phyloP scores from a whole-genome alignment of 2,888 invertebrate genomes.

The Pristionchus exspectatus region DNA sequence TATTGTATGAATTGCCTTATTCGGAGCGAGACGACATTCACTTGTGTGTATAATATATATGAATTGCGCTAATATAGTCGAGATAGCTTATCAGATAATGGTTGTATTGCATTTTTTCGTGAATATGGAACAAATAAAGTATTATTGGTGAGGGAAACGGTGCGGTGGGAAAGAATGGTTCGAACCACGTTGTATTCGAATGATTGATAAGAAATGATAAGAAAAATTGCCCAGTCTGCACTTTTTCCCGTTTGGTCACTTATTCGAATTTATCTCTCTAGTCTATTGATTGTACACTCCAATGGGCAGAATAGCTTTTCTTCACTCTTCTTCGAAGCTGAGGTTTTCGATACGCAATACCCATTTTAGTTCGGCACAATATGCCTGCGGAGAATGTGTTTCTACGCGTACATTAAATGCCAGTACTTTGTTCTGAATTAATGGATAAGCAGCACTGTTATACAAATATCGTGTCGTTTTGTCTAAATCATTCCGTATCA shows the following conservation, averaged over 20 bases:
- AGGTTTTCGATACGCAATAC: no score
- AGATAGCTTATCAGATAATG: not conserved
- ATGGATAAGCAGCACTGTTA: no score
- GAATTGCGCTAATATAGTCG: conserved; percentile 21
- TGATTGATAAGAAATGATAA: conserved; percentile 24
- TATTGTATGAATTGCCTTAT: conserved; percentile 32
- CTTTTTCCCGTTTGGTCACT: not conserved
- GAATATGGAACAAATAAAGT: conserved; percentile 29
- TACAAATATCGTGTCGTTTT: not conserved
- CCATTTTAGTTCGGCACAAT: no score
- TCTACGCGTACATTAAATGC: no score
- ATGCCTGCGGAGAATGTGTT: no score
- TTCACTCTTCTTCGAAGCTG: no score
- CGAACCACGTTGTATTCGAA: conserved; percentile 28
- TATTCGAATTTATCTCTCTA: not conserved
- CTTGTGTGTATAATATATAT: not conserved
- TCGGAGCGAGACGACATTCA: conserved; percentile 9
- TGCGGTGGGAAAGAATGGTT: not conserved
- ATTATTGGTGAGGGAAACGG: not conserved
- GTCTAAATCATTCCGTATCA: no score
- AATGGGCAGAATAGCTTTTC: no score
- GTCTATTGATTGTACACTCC: not conserved
- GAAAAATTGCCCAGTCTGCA: not conserved
- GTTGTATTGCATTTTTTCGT: not conserved
- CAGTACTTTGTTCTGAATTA: no score